These are phyloP conservation scores for Nomada fabriciana DNA, from an alignment of 2,888 invertebrate genomes.

Conservation along the genomic window DNA sequence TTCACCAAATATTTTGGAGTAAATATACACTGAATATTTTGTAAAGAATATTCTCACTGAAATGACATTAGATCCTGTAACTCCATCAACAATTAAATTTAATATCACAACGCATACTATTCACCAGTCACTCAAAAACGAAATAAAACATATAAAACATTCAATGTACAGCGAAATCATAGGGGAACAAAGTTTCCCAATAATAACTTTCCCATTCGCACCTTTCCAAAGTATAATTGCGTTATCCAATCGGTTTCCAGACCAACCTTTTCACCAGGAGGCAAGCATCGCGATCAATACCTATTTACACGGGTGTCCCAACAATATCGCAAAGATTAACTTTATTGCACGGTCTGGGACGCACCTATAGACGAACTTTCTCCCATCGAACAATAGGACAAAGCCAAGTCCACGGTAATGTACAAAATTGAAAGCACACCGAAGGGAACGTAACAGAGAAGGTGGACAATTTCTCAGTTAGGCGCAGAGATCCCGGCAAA, in stretches of 20 bases:
- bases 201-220: slow-evolving; percentile 20
- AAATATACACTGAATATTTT: too few relatives aligned
- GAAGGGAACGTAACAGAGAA: neutral
- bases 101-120: neutral
- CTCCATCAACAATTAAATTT: too few relatives aligned
- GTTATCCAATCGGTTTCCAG: neutral
- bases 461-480: slow-evolving; percentile 11
- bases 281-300: slow-evolving; percentile 12
- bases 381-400: slow-evolving; percentile 18
- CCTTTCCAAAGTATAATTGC: neutral
- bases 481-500: slow-evolving; percentile 33
- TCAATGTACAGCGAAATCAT: neutral
- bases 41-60: too few relatives aligned
- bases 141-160: slow-evolving; percentile 1
- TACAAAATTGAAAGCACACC: slow-evolving; percentile 15
- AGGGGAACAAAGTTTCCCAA: neutral
- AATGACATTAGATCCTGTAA: too few relatives aligned
- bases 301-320: neutral
- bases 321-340: slow-evolving; percentile 20
- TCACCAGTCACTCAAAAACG: too few relatives aligned
- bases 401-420: neutral
- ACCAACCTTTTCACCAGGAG: neutral
- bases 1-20: too few relatives aligned
- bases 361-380: slow-evolving; percentile 5
- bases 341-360: neutral